A percentile compares a stretch with the other conserved stretches of the same genome.
These are phyloP conservation scores for Mycetomoellerius zeteki DNA, from an alignment of 1,140 invertebrate genomes.

Conservation along the genomic window DNA sequence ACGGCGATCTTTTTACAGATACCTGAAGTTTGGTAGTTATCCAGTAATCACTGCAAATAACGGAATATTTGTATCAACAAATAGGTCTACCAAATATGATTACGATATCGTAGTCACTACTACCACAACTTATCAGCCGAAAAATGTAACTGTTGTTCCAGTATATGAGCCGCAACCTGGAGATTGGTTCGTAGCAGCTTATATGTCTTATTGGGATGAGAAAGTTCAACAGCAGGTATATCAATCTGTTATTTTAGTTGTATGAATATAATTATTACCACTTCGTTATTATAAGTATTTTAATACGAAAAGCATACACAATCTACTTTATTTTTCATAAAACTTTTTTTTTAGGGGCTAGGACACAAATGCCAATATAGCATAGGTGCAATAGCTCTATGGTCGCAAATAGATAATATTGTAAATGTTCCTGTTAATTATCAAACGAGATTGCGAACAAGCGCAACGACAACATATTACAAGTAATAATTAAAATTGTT, in stretches of 20 bases:
- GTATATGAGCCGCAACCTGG: slow-evolving; percentile 87
- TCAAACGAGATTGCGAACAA: slow-evolving; percentile 81
- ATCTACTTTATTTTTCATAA: background rate
- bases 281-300: slow-evolving; percentile 10
- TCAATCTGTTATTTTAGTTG: background rate
- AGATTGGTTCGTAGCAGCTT: slow-evolving; percentile 89
- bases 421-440: slow-evolving; percentile 84
- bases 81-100: slow-evolving; percentile 82
- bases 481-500: slow-evolving; percentile 80
- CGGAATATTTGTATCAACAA: slow-evolving; percentile 84
- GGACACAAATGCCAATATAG: slow-evolving; percentile 88
- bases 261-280: background rate
- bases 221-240: slow-evolving; percentile 87
- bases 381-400: slow-evolving; percentile 87
- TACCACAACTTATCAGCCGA: slow-evolving; percentile 84
- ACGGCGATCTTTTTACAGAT: no score
- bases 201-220: slow-evolving; percentile 87
- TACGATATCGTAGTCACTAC: slow-evolving; percentile 82
- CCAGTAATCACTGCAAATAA: slow-evolving; percentile 88
- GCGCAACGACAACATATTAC: slow-evolving; percentile 84
- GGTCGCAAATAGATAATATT: slow-evolving; percentile 84
- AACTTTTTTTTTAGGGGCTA: slow-evolving; percentile 77
- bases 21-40: slow-evolving; percentile 87
- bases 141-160: slow-evolving; percentile 84
- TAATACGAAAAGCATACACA: background rate